Evolutionary conservation across 2,113 vertebrate species (phyloP), one percentile per base, ranked within the genome.

Genomic region (Maccullochella peelii): DNA sequence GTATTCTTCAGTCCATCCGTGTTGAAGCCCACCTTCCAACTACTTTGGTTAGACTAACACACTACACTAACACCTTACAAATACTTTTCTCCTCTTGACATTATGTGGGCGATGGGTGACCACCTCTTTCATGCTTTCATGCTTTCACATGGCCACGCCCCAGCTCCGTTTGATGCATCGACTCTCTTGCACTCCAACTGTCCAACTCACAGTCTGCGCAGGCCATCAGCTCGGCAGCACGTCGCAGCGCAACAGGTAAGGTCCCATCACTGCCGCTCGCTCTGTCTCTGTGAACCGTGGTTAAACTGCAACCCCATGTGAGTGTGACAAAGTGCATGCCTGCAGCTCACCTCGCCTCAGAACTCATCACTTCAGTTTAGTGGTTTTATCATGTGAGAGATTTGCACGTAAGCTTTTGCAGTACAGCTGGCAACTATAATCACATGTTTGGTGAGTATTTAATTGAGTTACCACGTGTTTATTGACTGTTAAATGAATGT

Each of bases 231-330:
- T 70, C 86, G 69, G 66, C 83, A 73, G 27, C 85, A 80, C 86
- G 58, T 69, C 86, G 73, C 91, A 47, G 81, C 91, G 90, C 94
- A 94, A 95, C 95, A 95, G 94, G 95, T 93, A 93, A 91, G 92
- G 75, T 83, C 90, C 85, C 84, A 18, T 69, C 90, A 83, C 49
- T 2, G 85, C 65, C 77, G 47, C 80, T 36, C 62, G 1, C 40
- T 44, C 9, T 75, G 55, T 52, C n/a, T 67, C 15, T 49, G 47
- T 25, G 23, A n/a, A 27, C 44, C 12, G 77, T 23, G 74, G 65
- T 76, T 62, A 21, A 15, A 30, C 65, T 50, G 72, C 61, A 72
- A 38, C 52, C 4, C 59, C 8, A 11, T n/a, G 9, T 6, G 27
- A 76, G 38, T 61, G 63, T 65, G 79, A 12, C 66, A 82, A 52